Percentiles rank a stretch among this genome's conserved stretches.
phyloP scores from a whole-genome alignment of 2,888 invertebrate genomes.

The Patella caerulea region DNA sequence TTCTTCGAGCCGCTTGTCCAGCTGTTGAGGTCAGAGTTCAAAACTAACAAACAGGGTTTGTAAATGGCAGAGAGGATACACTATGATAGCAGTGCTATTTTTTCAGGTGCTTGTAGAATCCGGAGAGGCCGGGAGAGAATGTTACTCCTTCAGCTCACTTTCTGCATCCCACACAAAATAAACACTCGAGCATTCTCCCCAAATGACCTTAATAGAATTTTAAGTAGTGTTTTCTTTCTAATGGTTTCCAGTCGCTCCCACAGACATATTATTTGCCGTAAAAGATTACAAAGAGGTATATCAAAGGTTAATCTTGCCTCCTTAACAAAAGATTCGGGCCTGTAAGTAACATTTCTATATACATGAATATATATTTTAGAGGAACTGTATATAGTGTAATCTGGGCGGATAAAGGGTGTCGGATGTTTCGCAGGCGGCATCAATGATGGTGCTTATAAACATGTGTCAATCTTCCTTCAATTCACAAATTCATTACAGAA shows the following conservation, averaged over 20 bases:
- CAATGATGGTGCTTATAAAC: no score
- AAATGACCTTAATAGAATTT: conserved; percentile 13
- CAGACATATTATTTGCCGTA: conserved; percentile 11
- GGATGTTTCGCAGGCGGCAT: no score
- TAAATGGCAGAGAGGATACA: conserved; percentile 19
- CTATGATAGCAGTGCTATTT: conserved; percentile 14
- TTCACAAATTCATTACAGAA: no score
- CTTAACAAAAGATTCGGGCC: conserved; percentile 8
- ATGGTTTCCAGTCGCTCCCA: conserved; percentile 9
- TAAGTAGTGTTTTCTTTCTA: conserved; percentile 11
- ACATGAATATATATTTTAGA: no score
- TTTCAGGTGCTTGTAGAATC: conserved; percentile 17
- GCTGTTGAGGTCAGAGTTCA: conserved; percentile 15
- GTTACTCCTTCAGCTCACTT: conserved; percentile 10
- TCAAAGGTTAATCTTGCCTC: conserved; percentile 12
- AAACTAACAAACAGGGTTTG: conserved; percentile 19
- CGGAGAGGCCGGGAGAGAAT: conserved; percentile 5
- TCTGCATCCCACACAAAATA: conserved; percentile 7
- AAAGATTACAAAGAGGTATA: conserved; percentile 13
- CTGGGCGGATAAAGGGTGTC: no score
- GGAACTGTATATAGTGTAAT: no score
- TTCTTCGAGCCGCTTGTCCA: conserved; percentile 13
- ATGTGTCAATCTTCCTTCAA: no score
- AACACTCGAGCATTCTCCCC: conserved; percentile 5
- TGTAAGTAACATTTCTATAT: neutral